These are phyloP conservation scores for Amblyjoppa proteus DNA, from an alignment of 2,888 invertebrate genomes.

Conservation along the genomic window DNA sequence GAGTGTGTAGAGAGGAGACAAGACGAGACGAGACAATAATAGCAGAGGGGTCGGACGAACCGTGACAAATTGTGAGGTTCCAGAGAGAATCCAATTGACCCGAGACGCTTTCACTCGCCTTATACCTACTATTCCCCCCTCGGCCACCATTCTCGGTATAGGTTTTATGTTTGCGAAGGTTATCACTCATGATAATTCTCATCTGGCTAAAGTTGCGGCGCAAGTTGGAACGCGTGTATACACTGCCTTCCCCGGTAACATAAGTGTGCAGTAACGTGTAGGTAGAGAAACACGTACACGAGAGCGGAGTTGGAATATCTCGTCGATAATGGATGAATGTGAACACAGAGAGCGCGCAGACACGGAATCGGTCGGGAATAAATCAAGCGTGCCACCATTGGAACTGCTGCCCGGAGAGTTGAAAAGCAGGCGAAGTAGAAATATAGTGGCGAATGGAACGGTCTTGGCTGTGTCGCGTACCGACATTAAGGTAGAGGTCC, in stretches of 20 bases:
- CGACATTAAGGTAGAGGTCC: neutral
- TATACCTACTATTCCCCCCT: constrained; percentile 39
- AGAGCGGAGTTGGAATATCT: constrained; percentile 57
- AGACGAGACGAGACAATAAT: constrained; percentile 38
- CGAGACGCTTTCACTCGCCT: constrained; percentile 68
- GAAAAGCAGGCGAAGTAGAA: constrained; percentile 41
- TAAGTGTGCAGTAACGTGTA: constrained; percentile 29
- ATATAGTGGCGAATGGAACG: constrained; percentile 4
- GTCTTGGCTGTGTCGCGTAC: neutral
- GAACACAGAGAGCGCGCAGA: constrained; percentile 33
- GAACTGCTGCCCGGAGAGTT: constrained; percentile 45
- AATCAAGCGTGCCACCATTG: constrained; percentile 63
- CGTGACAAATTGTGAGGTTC: constrained; percentile 66
- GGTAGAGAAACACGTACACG: constrained; percentile 33
- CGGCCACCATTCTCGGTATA: neutral
- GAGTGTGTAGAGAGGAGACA: neutral
- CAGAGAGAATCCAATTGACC: constrained; percentile 71
- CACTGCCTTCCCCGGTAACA: constrained; percentile 40
- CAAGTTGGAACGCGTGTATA: constrained; percentile 27
- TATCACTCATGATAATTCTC: constrained; percentile 69
- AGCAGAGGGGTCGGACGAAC: constrained; percentile 45
- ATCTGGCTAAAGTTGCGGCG: constrained; percentile 60
- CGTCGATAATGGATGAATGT: constrained; percentile 65
- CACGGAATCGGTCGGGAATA: constrained; percentile 63
- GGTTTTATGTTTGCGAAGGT: constrained; percentile 60